A percentile compares a stretch with the other conserved stretches of the same genome.
Conservation (phyloP, 2,797 vertebrate genomes). For the Sebastes oblongus region DNA sequence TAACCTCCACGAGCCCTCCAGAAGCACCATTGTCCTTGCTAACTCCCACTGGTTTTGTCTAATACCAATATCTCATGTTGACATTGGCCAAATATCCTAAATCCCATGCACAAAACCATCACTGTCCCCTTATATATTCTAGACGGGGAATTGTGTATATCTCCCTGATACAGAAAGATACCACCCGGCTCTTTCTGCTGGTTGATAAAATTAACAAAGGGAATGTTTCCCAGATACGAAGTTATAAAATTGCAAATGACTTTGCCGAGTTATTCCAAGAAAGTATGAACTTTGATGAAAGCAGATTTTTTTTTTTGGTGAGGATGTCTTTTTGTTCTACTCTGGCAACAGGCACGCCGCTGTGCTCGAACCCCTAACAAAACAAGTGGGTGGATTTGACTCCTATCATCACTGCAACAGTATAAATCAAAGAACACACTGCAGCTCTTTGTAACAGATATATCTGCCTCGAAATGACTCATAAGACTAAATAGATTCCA, state of each 20-base stretch:
- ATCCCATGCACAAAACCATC: conserved; percentile 33
- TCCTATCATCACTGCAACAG: conserved; percentile 37
- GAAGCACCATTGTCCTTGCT: conserved; percentile 76
- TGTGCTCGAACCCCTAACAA: conserved; percentile 44
- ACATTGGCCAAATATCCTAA: conserved; percentile 60
- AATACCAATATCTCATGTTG: conserved; percentile 72
- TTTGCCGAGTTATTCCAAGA: conserved; percentile 46
- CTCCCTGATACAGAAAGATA: conserved; percentile 5
- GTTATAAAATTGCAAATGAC: conserved; percentile 41
- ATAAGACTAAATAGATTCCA: conserved; percentile 26
- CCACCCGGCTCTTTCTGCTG: background rate
- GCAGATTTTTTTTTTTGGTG: background rate
- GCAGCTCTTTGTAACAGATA: conserved; percentile 34
- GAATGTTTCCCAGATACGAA: conserved; percentile 25
- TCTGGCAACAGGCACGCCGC: conserved; percentile 30
- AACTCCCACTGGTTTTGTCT: conserved; percentile 72
- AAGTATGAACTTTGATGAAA: conserved; percentile 45
- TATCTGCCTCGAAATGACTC: conserved; percentile 43
- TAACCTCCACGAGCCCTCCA: conserved; percentile 78
- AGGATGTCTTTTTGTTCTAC: conserved; percentile 42
- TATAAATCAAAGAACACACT: conserved; percentile 56
- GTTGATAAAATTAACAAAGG: conserved; percentile 32
- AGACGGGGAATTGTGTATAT: background rate
- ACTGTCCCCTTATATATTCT: conserved; percentile 18
- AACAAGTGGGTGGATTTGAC: conserved; percentile 59